Evolutionary conservation across 2,113 vertebrate genomes (phyloP).

Genomic region (Scatophagus argus): DNA sequence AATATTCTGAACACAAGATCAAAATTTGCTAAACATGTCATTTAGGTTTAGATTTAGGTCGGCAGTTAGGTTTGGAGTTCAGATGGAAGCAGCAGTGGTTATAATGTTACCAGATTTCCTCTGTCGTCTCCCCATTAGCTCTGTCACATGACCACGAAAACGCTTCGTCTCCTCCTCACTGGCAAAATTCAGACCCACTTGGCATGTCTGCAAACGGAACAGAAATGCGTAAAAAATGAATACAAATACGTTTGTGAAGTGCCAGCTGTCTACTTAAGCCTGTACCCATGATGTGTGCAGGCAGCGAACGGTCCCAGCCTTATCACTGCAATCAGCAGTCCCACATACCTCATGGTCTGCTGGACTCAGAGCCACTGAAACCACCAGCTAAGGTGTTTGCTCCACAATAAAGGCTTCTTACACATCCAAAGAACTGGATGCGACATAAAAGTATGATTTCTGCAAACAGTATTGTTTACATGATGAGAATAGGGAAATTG

Average conservation of each 20-base stretch:
- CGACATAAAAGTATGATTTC: background rate
- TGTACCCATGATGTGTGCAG: background rate
- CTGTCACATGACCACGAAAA: constrained; percentile 85
- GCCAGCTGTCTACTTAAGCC: background rate
- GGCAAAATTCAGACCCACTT: constrained; percentile 97
- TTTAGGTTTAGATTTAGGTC: constrained; percentile 24
- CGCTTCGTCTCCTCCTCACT: constrained; percentile 94
- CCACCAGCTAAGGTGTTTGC: constrained; percentile 23
- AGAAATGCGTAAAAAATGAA: background rate
- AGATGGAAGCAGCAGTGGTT: background rate
- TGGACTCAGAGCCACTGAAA: constrained; percentile 30
- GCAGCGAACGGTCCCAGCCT: background rate
- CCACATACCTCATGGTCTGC: constrained; percentile 44
- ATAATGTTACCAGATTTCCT: constrained; percentile 93
- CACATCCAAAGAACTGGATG: constrained; percentile 4
- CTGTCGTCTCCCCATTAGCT: constrained; percentile 87
- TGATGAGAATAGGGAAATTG: background rate
- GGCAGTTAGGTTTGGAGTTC: background rate
- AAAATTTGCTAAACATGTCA: constrained; percentile 30
- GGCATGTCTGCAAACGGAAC: constrained; percentile 85
- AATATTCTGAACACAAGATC: constrained; percentile 23
- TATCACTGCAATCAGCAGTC: constrained; percentile 3
- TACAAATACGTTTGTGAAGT: background rate
- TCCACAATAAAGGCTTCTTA: constrained; percentile 3
- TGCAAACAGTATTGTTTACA: background rate